Base-by-base conservation (phyloP, 2,797 vertebrate species). In the Gastrophryne carolinensis region DNA sequence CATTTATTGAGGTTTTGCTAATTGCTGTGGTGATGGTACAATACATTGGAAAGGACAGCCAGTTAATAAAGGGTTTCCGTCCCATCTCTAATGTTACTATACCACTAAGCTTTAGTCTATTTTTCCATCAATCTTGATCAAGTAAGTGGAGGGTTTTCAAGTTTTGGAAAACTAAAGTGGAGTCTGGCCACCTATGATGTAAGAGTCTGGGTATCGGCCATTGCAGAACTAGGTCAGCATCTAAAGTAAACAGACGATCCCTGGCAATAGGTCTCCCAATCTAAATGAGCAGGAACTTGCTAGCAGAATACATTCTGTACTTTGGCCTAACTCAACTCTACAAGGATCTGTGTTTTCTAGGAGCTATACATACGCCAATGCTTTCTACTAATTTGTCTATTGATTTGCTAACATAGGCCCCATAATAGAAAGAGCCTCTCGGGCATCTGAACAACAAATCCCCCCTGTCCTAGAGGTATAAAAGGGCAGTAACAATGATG, bases 191-290 rank as follows among this genome's bases (percentile, higher is more conserved):
- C 37, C 54, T 53, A 39, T 74, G 61, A 74, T 54, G 61, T 66
- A 47, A 49, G 9, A 53, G 23, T n/a, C 54, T 47, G 62, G 72
- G 72, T 66, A 53, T 66, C 66, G 62, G 60, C 34, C 37, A 41
- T 47, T 30, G 29, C 49, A 23, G 34, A 65, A 64, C 13, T 65
- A 56, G 72, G 72, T 74, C 72, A 74, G 37, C 39, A 15, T 66
- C 62, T 66, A 26, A 58, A 73, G 27, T 58, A 74, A 58, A 39
- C 52, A 57, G 29, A 37, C 24, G 53, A 35, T 64, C 27, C 44
- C 50, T 63, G 57, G 57, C 17, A 62, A 73, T 34, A 72, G 52
- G 37, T 21, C 29, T 39, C 35, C 53, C 50, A 47, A 26, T 34
- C 39, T 35, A 49, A 66, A 67, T 74, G 37, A 34, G n/a, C n/a